These are phyloP conservation scores for Alfaro cultratus DNA, from an alignment of 2,797 vertebrate species.

Conservation along the genomic window DNA sequence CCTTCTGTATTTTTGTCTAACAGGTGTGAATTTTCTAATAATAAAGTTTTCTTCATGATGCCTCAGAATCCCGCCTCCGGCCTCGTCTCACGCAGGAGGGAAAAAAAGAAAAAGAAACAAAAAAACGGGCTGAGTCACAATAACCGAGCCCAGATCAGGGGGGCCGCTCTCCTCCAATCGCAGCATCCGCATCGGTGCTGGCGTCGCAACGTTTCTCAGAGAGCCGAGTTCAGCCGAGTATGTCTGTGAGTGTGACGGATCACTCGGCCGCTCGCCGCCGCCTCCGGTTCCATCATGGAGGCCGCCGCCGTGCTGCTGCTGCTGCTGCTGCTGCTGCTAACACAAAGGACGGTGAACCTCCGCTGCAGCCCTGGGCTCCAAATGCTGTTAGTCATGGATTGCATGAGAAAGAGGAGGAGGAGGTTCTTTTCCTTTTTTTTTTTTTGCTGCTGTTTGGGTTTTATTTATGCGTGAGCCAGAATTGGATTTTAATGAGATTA, in stretches of 20 bases:
- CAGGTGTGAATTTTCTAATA: slow-evolving; percentile 64
- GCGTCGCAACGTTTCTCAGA: slow-evolving; percentile 40
- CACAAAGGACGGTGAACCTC: slow-evolving; percentile 32
- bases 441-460: neutral
- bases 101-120: neutral
- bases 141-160: slow-evolving; percentile 43
- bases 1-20: slow-evolving; percentile 63
- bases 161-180: slow-evolving; percentile 52
- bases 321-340: neutral
- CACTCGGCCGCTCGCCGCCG: slow-evolving; percentile 37
- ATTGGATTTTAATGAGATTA: slow-evolving; percentile 45
- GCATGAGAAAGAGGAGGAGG: slow-evolving; percentile 15
- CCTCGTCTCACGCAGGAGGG: slow-evolving; percentile 20
- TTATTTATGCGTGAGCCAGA: slow-evolving; percentile 22
- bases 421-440: neutral
- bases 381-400: slow-evolving; percentile 65
- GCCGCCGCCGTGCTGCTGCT: neutral
- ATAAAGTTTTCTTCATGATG: slow-evolving; percentile 60
- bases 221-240: slow-evolving; percentile 64
- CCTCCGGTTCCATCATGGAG: slow-evolving; percentile 33
- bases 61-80: neutral
- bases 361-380: slow-evolving; percentile 53
- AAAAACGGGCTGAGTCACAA: slow-evolving; percentile 68
- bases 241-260: slow-evolving; percentile 70
- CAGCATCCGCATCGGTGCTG: neutral